Evolutionary conservation across 2,888 invertebrate species (phyloP).

Genomic region (Ceriagrion tenellum): DNA sequence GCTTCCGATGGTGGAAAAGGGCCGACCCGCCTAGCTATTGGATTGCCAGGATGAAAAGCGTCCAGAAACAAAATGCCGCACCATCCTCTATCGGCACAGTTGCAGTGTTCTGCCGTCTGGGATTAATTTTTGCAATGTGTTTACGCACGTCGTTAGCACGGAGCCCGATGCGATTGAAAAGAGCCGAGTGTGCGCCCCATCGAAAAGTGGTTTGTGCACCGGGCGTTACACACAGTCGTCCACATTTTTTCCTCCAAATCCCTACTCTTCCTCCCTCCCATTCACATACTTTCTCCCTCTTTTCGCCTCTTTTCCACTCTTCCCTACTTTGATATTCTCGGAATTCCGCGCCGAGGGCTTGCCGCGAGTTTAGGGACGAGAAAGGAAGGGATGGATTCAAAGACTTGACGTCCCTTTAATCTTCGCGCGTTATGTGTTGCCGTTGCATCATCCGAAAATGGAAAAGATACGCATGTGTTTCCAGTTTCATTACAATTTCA

Average conservation of each 20-base stretch:
- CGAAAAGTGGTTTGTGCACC: background rate
- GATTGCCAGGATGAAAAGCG: constrained; percentile 14
- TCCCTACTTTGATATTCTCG: background rate
- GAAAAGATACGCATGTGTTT: no score
- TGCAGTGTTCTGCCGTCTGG: background rate
- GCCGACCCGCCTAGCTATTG: background rate
- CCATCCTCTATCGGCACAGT: constrained; percentile 22
- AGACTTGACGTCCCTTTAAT: background rate
- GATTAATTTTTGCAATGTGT: constrained; percentile 26
- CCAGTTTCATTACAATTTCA: no score
- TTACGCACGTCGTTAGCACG: constrained; percentile 12
- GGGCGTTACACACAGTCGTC: background rate
- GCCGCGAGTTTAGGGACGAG: no score
- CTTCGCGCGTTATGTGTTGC: background rate
- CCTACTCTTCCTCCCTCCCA: background rate
- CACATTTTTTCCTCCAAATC: background rate
- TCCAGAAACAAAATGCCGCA: constrained; percentile 6
- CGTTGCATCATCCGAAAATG: no score
- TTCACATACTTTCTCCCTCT: background rate
- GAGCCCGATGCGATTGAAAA: background rate
- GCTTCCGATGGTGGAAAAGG: background rate
- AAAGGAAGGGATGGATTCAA: background rate
- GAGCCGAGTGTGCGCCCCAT: background rate
- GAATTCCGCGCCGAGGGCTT: background rate
- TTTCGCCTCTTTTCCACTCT: background rate